Evolutionary conservation across 1,140 invertebrate species (phyloP).

Genomic region (Rhagoletis zephyria): DNA sequence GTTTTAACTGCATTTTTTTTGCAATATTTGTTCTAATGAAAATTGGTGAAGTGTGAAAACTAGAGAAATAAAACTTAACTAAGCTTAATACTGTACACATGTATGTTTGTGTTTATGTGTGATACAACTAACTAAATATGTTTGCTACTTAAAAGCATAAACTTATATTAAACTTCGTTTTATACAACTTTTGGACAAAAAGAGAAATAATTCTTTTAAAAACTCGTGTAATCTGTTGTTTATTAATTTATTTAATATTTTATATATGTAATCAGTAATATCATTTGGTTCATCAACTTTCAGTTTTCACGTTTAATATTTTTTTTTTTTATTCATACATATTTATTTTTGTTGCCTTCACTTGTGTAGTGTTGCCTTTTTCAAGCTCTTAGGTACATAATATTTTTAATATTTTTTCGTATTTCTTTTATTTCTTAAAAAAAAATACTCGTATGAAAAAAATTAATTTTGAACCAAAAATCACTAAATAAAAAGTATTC

Average conservation of each 20-base stretch:
- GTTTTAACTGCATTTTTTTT: background rate
- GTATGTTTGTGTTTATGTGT: no score
- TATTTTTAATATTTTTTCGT: background rate
- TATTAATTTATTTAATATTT: background rate
- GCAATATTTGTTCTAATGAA: background rate
- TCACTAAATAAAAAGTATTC: no score
- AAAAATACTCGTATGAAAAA: background rate
- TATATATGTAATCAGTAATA: conserved; percentile 22
- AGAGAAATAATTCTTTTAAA: background rate
- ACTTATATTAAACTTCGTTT: no score
- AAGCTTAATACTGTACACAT: no score
- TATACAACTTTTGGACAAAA: background rate
- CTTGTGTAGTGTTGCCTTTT: background rate
- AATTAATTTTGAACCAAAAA: background rate
- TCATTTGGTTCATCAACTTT: conserved; percentile 36
- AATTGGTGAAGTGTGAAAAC: background rate
- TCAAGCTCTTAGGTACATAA: conserved; percentile 29
- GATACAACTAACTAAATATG: no score
- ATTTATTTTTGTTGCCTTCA: background rate
- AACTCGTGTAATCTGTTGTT: background rate
- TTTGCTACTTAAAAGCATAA: no score
- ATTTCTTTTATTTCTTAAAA: background rate
- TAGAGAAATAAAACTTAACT: no score
- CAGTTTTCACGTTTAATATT: background rate
- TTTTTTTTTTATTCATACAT: background rate